These are phyloP conservation scores for Porites australiensis DNA, from an alignment of 64 coral and sea anemone species.

Conservation along the genomic window DNA sequence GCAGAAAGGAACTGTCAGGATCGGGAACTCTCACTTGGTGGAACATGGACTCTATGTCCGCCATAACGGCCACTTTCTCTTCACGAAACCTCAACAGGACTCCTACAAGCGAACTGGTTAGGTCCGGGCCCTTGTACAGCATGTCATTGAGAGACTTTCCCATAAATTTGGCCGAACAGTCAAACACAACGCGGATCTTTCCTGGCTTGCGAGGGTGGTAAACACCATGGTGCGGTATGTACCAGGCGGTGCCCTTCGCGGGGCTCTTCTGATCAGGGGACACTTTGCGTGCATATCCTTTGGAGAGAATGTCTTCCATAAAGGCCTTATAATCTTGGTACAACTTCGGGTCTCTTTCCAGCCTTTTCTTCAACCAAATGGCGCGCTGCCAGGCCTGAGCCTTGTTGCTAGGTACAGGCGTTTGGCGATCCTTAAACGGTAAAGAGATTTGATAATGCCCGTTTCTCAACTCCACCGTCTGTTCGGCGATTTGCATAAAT, in stretches of 20 bases:
- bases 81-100: too few relatives aligned
- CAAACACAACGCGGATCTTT: too few relatives aligned
- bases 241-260: slow-evolving; percentile 35
- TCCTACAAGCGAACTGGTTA: too few relatives aligned
- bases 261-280: neutral
- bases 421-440: neutral
- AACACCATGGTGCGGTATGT: too few relatives aligned
- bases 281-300: slow-evolving; percentile 45
- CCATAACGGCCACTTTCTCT: too few relatives aligned
- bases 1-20: too few relatives aligned
- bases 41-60: too few relatives aligned
- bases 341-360: neutral
- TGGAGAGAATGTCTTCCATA: neutral
- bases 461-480: neutral
- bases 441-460: slow-evolving; percentile 21
- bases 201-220: too few relatives aligned
- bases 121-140: slow-evolving; percentile 55
- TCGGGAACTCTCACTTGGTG: too few relatives aligned
- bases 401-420: neutral
- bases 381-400: neutral
- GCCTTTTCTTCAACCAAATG: slow-evolving; percentile 11
- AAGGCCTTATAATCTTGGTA: neutral
- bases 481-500: neutral
- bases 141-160: too few relatives aligned
- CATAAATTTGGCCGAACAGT: too few relatives aligned